Base-by-base conservation (phyloP, 2,888 invertebrate genomes). In the Morinoia aosen region DNA sequence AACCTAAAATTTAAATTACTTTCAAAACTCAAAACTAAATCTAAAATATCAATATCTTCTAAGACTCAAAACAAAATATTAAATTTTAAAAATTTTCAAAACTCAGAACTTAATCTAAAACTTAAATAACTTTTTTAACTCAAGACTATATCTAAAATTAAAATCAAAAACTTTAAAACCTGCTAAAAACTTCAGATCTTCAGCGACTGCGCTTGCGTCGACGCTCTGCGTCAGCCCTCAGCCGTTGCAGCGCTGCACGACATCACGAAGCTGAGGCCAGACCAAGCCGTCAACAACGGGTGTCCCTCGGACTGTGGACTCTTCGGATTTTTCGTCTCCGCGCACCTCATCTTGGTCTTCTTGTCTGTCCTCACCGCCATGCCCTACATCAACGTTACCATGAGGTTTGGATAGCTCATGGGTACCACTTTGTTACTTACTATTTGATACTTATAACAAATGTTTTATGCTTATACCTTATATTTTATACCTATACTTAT, bases 361-460 rank as follows among this genome's bases (percentile, higher is more conserved):
- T 64, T 96, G 40, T 95, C 96, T 14, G 96, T 96, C 95, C 95
- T 96, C 58, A 96, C 95, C 40, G 95, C 96, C 33, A 95, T 96
- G 91, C 96, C 96, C 33, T 95, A 95, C 10, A 76, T 96, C 64
- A 95, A 96, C 25, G 96, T 95, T 4, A 96, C 96, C 5, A 94
- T 96, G 61, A 91, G 96, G 96, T 96, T 91, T 96, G 88, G 0
- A 2, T 76, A 16, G 7, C 25, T 76, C 33, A 0, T 33, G 3
- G 25, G 25, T 76, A 33, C 25, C 25, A 64, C 64, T 19, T 76
- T 16, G 1, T 10, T 76, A 25, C 76, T 25, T n/a, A n/a, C n/a
- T n/a, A n/a, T n/a, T n/a, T 48, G 3, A 48, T 48, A 48, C 48
- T 48, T 2, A 48, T 48, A 48, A 2, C 48, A 4, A 48, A 48